Evolutionary conservation across 53 echinoderm and acorn worm species (phyloP), one percentile per base, ranked within the genome.

Genomic region (Patiria pectinifera): DNA sequence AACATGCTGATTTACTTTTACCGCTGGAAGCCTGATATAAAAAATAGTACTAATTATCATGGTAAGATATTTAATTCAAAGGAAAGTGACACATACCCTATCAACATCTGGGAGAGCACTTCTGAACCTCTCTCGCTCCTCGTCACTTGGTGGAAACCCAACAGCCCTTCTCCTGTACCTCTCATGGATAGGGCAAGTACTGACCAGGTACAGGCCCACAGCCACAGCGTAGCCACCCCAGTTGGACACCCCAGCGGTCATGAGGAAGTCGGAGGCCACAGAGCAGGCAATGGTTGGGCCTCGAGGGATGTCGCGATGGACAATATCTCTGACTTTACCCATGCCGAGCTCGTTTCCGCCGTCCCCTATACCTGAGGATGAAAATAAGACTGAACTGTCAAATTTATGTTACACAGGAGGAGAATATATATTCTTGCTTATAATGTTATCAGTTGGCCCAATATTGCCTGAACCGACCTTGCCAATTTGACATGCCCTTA

Each of bases 161-260:
- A 95, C 59, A 45, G 92, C 93, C 24, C 93, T 80, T 59, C 95
- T 92, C 71, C 90, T 83, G 82, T 98, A 97, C n/a, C 98, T 91
- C 83, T 98, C 98, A 66, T 98, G 98, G 80, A 96, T 92, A n/a
- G 93, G 93, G 80, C 97, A 97, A 9, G 71, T 59, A 21, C 89
- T n/a, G 35, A 98, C 91, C 45, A 94, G 89, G 53, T 93, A 94
- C 48, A 98, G 91, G 62, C 96, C 98, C 25, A 91, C 82, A 35
- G 92, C 78, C 13, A 96, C n/a, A 72, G 94, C 96, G 83, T 96
- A 95, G 43, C 96, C 96, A 3, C 96, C 97, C 95, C 97, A 97
- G 87, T 94, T 94, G 47, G 95, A 93, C 48, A 96, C 96, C 70
- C 96, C 96, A 12, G 96, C 80, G 62, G 94, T 85, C 21, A 96